phyloP scores from a whole-genome alignment of 35 echinoderm and acorn worm genomes.

The Ptychodera flava region DNA sequence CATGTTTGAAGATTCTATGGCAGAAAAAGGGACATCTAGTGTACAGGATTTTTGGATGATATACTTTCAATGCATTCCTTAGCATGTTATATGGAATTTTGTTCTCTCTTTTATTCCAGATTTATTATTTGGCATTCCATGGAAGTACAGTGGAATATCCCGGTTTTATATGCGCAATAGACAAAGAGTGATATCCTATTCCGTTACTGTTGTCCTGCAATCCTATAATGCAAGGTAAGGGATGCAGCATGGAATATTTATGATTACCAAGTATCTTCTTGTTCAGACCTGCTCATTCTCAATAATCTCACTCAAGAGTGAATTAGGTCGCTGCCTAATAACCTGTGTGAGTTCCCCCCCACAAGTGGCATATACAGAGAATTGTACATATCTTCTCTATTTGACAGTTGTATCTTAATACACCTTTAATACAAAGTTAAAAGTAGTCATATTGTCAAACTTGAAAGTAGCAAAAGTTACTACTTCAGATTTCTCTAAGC shows the following conservation, averaged over 20 bases:
- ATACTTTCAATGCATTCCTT: too few species aligned
- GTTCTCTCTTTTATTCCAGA: background rate
- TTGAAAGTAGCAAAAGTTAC: too few species aligned
- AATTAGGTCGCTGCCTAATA: too few species aligned
- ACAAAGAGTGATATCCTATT: constrained; percentile 65
- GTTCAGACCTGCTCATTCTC: background rate
- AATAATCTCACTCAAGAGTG: background rate
- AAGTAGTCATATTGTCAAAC: too few species aligned
- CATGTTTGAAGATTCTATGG: too few species aligned
- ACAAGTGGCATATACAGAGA: background rate
- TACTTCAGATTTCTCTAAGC: too few species aligned
- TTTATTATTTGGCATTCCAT: constrained; percentile 50
- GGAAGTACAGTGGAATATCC: constrained; percentile 64
- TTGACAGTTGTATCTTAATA: constrained; percentile 38
- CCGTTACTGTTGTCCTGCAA: constrained; percentile 83
- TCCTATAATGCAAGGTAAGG: constrained; percentile 86
- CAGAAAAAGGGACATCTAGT: too few species aligned
- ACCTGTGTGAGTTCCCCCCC: background rate
- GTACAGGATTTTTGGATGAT: too few species aligned
- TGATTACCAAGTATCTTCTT: background rate
- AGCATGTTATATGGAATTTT: too few species aligned
- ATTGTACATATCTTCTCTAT: background rate
- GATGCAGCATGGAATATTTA: background rate
- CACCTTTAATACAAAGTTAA: background rate
- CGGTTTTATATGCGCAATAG: constrained; percentile 64